phyloP scores from a whole-genome alignment of 2,797 vertebrate genomes.

The Coracias cyanogaster region DNA sequence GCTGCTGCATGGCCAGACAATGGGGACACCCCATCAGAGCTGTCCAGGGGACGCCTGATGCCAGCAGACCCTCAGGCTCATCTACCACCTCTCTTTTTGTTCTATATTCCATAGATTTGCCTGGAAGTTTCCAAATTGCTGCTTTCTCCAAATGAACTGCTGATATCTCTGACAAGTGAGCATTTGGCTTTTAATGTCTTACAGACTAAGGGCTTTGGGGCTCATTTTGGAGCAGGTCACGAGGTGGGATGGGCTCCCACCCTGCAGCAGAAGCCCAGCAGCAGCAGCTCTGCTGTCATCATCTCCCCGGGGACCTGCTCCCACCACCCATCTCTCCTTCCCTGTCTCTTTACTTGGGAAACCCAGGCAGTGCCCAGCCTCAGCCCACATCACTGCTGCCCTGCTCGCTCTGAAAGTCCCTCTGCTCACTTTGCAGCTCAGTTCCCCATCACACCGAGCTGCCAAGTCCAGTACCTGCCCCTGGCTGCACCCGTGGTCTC shows the following conservation, averaged over 20 bases:
- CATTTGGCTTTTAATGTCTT: not conserved
- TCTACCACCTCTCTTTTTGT: not conserved
- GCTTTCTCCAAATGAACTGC: not conserved
- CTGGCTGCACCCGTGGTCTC: constrained; percentile 55
- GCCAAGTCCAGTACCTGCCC: constrained; percentile 50
- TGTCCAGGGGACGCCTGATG: rapidly evolving
- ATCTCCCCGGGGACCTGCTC: not conserved
- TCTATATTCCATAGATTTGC: constrained; percentile 15
- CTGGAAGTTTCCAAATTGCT: constrained; percentile 43
- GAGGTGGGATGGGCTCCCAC: not conserved
- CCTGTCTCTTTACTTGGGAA: not conserved
- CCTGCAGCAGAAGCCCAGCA: not conserved
- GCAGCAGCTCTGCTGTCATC: rapidly evolving
- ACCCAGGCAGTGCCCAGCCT: not conserved
- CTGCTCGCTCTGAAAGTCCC: not conserved
- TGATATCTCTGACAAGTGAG: constrained; percentile 54
- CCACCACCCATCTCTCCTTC: rapidly evolving
- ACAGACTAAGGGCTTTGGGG: not conserved
- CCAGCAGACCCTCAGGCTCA: rapidly evolving
- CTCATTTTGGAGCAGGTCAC: not conserved
- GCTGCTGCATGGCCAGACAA: rapidly evolving
- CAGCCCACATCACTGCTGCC: rapidly evolving
- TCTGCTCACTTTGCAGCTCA: constrained; percentile 6
- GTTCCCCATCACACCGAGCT: constrained; percentile 6
- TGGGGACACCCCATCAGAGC: not conserved